Percentiles rank a stretch among this genome's conserved stretches.
These are phyloP conservation scores for Clusia tigrina DNA, from an alignment of 2,888 invertebrate species.

Conservation along the genomic window DNA sequence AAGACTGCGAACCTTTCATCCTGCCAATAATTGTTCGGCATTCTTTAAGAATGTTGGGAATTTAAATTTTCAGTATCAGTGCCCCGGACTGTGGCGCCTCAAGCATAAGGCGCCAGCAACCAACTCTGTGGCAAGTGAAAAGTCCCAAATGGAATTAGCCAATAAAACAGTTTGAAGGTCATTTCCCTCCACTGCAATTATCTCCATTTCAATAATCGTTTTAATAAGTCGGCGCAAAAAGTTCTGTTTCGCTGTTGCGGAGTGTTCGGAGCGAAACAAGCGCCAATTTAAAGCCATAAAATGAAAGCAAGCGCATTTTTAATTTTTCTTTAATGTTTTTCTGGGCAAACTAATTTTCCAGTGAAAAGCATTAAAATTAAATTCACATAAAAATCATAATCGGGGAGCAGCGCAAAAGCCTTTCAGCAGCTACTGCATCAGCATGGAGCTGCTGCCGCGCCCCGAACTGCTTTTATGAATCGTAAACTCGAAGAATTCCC, in stretches of 20 bases:
- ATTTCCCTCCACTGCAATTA: neutral
- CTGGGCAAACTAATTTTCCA: neutral
- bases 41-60: too few species aligned
- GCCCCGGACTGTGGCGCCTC: too few species aligned
- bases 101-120: too few species aligned
- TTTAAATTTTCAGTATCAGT: too few species aligned
- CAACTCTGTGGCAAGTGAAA: too few species aligned
- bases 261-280: too few species aligned
- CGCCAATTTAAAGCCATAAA: neutral
- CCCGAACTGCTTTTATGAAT: constrained; percentile 1
- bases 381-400: neutral
- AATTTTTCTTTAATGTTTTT: neutral
- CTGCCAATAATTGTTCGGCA: too few species aligned
- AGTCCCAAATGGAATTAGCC: neutral
- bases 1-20: too few species aligned
- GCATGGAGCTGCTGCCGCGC: neutral
- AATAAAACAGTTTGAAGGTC: neutral
- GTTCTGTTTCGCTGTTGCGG: too few species aligned
- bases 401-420: too few species aligned
- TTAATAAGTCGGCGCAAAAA: too few species aligned
- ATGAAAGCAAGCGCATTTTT: neutral
- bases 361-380: constrained; percentile 5
- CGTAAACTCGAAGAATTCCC: constrained; percentile 3
- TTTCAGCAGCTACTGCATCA: neutral
- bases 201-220: too few species aligned